phyloP scores from a whole-genome alignment of 2,797 vertebrate species.

The Pangasius sanitwongsei region DNA sequence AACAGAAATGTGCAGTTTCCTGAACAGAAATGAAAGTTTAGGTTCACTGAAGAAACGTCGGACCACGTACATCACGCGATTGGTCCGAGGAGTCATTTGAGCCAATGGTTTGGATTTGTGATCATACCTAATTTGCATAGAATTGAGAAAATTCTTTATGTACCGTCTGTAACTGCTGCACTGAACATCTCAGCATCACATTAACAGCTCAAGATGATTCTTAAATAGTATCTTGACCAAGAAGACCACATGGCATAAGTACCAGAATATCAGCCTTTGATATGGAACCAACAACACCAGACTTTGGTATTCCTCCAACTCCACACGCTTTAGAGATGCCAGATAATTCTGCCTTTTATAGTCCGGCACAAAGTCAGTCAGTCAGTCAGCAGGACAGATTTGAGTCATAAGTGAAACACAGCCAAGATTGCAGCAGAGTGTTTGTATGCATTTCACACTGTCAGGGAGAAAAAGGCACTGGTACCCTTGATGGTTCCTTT shows the following conservation, averaged over 20 bases:
- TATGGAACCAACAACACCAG: not conserved
- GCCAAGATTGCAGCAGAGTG: not conserved
- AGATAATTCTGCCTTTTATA: conserved; percentile 21
- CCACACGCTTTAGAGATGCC: not conserved
- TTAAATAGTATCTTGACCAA: not conserved
- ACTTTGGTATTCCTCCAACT: conserved; percentile 31
- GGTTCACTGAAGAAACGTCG: not conserved
- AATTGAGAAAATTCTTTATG: not conserved
- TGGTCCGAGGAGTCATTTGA: not conserved
- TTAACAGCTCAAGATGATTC: conserved; percentile 7
- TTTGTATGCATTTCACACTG: not conserved
- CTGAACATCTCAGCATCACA: conserved; percentile 29
- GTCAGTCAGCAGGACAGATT: conserved; percentile 30
- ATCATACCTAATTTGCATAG: not conserved
- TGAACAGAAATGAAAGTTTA: not conserved
- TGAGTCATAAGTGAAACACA: conserved; percentile 25
- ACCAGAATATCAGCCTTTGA: conserved; percentile 1
- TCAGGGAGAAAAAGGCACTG: not conserved
- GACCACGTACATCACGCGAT: not conserved
- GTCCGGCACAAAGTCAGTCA: conserved; percentile 21
- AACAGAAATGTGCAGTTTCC: not conserved
- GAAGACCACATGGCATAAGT: conserved; percentile 16
- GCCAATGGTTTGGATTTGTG: not conserved
- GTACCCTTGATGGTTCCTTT: not conserved
- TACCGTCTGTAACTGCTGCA: conserved; percentile 35